Conservation (phyloP, 2,113 vertebrate species). For the Grantiella picta region DNA sequence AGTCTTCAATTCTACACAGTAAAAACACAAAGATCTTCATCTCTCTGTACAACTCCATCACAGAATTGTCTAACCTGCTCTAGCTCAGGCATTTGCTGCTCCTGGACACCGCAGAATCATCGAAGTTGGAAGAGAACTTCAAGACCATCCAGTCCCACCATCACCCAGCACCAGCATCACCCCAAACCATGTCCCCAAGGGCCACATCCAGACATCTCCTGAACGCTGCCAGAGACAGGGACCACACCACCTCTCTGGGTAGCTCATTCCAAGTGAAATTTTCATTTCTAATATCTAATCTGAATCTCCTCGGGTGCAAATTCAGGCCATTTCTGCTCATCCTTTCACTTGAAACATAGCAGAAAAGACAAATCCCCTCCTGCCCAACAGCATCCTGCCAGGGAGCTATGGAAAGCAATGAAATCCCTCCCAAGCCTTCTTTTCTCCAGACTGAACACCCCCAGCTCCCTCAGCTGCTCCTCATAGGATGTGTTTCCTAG, state of each 20-base stretch:
- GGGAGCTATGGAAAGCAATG: background rate
- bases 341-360: background rate
- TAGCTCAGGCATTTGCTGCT: background rate
- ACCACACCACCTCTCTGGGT: background rate
- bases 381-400: background rate
- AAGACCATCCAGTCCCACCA: background rate
- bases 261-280: background rate
- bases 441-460: background rate
- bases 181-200: background rate
- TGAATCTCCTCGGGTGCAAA: background rate
- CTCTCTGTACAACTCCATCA: background rate
- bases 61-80: background rate
- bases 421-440: background rate
- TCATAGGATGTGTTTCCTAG: background rate
- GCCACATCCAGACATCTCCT: background rate
- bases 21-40: background rate
- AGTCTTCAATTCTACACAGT: background rate
- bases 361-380: fast-evolving
- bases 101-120: background rate
- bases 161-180: background rate
- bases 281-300: background rate
- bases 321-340: background rate
- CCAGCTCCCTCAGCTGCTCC: background rate
- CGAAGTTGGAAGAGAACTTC: background rate
- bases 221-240: fast-evolving